Conservation (phyloP, 2,797 vertebrate genomes). For the Discoglossus pictus region DNA sequence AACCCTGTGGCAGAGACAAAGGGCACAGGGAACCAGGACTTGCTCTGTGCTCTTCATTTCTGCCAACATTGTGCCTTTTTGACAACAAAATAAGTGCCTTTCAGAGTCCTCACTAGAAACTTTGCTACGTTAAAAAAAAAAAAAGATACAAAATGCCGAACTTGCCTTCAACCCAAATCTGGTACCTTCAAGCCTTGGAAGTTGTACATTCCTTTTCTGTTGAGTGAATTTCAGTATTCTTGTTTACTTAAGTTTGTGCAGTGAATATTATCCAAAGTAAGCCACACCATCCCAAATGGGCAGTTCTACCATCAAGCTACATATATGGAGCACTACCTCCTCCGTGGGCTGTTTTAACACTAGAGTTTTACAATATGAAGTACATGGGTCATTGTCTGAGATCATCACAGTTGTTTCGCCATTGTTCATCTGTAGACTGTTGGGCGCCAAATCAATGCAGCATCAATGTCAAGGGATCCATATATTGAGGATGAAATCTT, state of each 20-base stretch:
- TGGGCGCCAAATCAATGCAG: background rate
- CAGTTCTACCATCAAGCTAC: background rate
- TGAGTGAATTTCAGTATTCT: slow-evolving; percentile 23
- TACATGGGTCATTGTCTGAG: background rate
- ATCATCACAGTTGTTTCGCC: background rate
- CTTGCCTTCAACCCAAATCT: slow-evolving; percentile 22
- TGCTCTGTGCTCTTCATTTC: background rate
- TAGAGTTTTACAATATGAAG: slow-evolving; percentile 8
- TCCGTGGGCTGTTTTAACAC: background rate
- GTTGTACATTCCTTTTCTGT: background rate
- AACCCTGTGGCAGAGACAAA: slow-evolving; percentile 58
- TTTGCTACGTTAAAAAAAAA: slow-evolving; percentile 29
- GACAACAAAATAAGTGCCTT: slow-evolving; percentile 43
- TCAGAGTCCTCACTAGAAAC: slow-evolving; percentile 37
- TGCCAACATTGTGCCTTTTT: slow-evolving; percentile 9
- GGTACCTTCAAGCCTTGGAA: slow-evolving; percentile 7
- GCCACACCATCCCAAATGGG: too few species aligned
- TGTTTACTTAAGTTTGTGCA: background rate
- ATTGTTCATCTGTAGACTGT: too few species aligned
- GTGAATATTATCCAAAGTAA: slow-evolving; percentile 3
- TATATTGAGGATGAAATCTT: background rate
- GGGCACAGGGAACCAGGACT: slow-evolving; percentile 39
- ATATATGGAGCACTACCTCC: background rate
- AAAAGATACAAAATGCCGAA: slow-evolving; percentile 15
- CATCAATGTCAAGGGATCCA: background rate